Percentiles rank a stretch among this genome's conserved stretches.
Conservation (phyloP, 2,797 vertebrate genomes). For the Cyclura pinguis region DNA sequence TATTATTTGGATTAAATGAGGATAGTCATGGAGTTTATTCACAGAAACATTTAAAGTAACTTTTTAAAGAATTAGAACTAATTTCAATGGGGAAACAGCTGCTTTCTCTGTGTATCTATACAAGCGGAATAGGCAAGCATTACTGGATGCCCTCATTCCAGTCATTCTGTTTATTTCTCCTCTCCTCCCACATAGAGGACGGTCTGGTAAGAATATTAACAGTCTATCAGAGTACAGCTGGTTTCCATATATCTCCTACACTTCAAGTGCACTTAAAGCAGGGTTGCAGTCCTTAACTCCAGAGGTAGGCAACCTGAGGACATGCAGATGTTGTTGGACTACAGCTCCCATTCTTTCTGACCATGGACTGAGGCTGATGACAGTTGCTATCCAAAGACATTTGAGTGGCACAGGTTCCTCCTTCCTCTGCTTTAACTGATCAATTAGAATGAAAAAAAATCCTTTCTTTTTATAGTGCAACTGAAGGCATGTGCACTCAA, state of each 20-base stretch:
- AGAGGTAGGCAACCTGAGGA: neutral
- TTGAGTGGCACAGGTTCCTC: neutral
- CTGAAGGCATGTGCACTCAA: neutral
- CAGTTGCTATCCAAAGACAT: neutral
- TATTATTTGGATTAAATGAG: conserved; percentile 22
- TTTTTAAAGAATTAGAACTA: neutral
- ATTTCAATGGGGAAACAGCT: neutral
- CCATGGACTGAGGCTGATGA: neutral
- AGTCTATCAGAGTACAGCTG: neutral
- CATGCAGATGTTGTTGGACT: neutral
- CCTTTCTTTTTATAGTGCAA: neutral
- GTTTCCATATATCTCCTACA: neutral
- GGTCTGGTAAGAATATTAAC: neutral
- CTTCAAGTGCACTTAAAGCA: neutral
- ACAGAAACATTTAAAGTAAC: neutral
- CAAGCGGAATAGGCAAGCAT: neutral
- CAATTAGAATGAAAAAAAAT: neutral
- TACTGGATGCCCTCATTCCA: too few relatives aligned
- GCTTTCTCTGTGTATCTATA: neutral
- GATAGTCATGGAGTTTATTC: neutral
- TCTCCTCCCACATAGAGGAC: neutral
- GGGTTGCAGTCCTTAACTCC: neutral
- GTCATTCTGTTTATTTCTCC: neutral
- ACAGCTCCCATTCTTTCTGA: too few relatives aligned
- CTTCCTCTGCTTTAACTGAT: neutral